phyloP scores from a whole-genome alignment of 2,888 invertebrate species.

The Stictocephala bisonia region DNA sequence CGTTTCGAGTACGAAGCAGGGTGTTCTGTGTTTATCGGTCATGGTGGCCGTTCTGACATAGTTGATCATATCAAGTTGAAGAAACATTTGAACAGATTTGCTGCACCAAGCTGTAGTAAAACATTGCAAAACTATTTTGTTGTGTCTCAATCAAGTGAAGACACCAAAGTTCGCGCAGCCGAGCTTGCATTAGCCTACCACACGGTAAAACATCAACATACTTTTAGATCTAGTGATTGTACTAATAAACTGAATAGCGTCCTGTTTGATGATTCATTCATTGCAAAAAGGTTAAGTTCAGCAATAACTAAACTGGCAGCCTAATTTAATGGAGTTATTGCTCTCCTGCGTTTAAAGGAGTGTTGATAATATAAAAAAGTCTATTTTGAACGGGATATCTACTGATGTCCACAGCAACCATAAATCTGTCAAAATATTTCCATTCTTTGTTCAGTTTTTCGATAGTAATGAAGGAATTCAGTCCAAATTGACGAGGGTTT shows the following conservation, averaged over 20 bases:
- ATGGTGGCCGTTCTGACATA: constrained; percentile 24
- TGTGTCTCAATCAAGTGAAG: background rate
- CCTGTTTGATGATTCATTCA: background rate
- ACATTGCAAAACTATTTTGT: constrained; percentile 8
- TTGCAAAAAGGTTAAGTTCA: background rate
- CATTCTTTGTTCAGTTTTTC: background rate
- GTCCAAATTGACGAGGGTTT: background rate
- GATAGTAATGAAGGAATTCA: background rate
- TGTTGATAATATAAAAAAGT: background rate
- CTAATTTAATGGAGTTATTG: background rate
- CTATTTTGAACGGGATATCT: background rate
- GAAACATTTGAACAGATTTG: constrained; percentile 1
- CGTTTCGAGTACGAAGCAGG: background rate
- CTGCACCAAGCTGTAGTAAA: background rate
- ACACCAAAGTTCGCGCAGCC: constrained; percentile 22
- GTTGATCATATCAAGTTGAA: constrained; percentile 1
- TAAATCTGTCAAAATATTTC: background rate
- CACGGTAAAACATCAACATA: background rate
- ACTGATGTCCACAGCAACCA: too few relatives aligned
- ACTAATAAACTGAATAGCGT: background rate
- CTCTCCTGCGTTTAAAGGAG: too few relatives aligned
- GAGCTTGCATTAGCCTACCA: too few relatives aligned
- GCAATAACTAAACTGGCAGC: background rate
- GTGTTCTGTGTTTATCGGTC: constrained; percentile 11
- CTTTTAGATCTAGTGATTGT: background rate